These are phyloP conservation scores for Mormoops blainvillei DNA, from an alignment of 2,113 vertebrate genomes.

Conservation along the genomic window DNA sequence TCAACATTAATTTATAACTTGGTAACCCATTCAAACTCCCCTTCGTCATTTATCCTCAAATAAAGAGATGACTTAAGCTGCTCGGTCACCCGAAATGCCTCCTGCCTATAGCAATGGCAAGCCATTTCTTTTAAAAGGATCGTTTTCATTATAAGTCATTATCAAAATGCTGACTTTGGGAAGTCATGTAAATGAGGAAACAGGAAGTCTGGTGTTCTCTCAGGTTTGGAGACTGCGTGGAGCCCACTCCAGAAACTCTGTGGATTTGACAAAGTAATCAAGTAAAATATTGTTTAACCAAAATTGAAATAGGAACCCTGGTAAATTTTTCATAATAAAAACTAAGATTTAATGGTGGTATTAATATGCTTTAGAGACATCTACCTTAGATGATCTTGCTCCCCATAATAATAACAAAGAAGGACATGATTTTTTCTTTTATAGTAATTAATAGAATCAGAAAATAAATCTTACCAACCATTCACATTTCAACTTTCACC, in stretches of 20 bases:
- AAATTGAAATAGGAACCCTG: not conserved
- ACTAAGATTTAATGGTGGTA: not conserved
- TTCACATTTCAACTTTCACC: not conserved
- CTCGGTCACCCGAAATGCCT: slow-evolving; percentile 39
- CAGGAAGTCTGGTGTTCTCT: slow-evolving; percentile 7
- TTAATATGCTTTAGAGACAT: not conserved
- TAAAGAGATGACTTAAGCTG: slow-evolving; percentile 50
- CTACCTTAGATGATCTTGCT: not conserved
- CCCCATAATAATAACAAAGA: slow-evolving; percentile 13
- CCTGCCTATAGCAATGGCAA: slow-evolving; percentile 28
- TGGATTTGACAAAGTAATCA: slow-evolving; percentile 25
- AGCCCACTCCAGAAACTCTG: not conserved
- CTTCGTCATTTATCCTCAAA: slow-evolving; percentile 66
- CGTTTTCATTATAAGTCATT: slow-evolving; percentile 41
- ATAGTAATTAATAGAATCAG: not conserved
- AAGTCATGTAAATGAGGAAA: slow-evolving; percentile 39
- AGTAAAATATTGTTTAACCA: slow-evolving; percentile 12
- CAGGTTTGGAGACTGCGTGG: not conserved
- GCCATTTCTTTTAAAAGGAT: slow-evolving; percentile 25
- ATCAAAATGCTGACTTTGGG: slow-evolving; percentile 53
- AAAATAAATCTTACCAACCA: not conserved
- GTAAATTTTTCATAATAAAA: not conserved
- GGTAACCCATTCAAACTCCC: slow-evolving; percentile 59
- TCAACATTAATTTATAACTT: slow-evolving; percentile 71
- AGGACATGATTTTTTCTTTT: slow-evolving; percentile 10